These are phyloP conservation scores for Gambusia affinis DNA, from an alignment of 2,113 vertebrate species.

Conservation along the genomic window DNA sequence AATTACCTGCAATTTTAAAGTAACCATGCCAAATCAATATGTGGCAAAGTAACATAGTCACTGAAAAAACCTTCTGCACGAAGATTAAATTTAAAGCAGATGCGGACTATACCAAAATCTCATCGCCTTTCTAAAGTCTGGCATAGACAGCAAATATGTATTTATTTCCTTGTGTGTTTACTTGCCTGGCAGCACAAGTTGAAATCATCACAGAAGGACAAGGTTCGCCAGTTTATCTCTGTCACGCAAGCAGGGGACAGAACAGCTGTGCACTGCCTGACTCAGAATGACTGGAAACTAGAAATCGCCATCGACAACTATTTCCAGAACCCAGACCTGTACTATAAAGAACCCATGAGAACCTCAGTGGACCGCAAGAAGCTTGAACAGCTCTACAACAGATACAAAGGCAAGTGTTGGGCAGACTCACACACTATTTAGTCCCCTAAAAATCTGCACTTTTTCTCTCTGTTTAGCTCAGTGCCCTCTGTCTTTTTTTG, in stretches of 20 bases:
- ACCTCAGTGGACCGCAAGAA: conserved; percentile 90
- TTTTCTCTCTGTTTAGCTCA: neutral
- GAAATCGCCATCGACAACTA: conserved; percentile 93
- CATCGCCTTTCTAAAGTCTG: neutral
- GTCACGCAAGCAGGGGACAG: conserved; percentile 92
- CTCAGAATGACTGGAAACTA: conserved; percentile 96
- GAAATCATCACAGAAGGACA: conserved; percentile 95
- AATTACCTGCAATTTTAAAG: too few relatives aligned
- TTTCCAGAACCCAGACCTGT: conserved; percentile 90
- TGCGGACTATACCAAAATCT: neutral
- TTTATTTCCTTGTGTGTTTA: conserved; percentile 19
- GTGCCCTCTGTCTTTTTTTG: neutral
- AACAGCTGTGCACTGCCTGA: conserved; percentile 91
- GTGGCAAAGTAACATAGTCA: neutral
- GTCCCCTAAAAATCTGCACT: neutral
- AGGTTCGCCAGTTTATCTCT: conserved; percentile 93
- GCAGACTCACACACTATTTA: neutral
- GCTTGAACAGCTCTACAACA: conserved; percentile 90
- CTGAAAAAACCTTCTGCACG: neutral
- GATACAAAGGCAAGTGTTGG: conserved; percentile 88
- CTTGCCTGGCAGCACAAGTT: conserved; percentile 85
- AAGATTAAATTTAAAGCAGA: neutral
- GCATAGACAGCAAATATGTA: neutral
- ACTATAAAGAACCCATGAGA: conserved; percentile 94
- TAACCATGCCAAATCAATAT: too few relatives aligned